Conservation (phyloP, 2,797 vertebrate species). For the Poeciliopsis turneri region DNA sequence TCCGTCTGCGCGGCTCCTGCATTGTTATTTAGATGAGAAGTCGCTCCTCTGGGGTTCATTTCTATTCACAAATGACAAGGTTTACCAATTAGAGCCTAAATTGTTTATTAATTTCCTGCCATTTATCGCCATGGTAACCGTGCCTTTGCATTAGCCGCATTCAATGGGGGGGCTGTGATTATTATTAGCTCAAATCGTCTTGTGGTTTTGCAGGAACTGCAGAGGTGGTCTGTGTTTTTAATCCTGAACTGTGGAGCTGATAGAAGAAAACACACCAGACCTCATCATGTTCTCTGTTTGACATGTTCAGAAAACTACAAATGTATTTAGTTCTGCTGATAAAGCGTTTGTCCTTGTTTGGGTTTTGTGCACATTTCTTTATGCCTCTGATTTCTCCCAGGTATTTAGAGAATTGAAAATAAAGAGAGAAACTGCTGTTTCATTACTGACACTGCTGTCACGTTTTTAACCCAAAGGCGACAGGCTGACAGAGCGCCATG, state of each 20-base stretch:
- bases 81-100: slow-evolving; percentile 52
- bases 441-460: not conserved
- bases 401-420: not conserved
- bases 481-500: not conserved
- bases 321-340: slow-evolving; percentile 21
- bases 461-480: not conserved
- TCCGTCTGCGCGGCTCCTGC: slow-evolving; percentile 6
- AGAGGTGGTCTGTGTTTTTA: slow-evolving; percentile 33
- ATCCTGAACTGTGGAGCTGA: slow-evolving; percentile 17
- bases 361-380: not conserved
- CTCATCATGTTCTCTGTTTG: not conserved
- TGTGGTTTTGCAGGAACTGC: slow-evolving; percentile 41
- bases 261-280: not conserved
- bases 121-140: slow-evolving; percentile 58
- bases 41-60: slow-evolving; percentile 11
- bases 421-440: not conserved
- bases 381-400: not conserved
- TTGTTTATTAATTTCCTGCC: slow-evolving; percentile 49
- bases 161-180: slow-evolving; percentile 20
- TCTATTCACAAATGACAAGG: slow-evolving; percentile 11
- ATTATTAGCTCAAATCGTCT: slow-evolving; percentile 30
- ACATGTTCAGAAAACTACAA: not conserved
- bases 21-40: slow-evolving; percentile 12
- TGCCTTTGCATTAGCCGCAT: slow-evolving; percentile 33
- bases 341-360: not conserved